Base-by-base conservation (phyloP, 2,797 vertebrate species). In the Macrochelys suwanniensis region DNA sequence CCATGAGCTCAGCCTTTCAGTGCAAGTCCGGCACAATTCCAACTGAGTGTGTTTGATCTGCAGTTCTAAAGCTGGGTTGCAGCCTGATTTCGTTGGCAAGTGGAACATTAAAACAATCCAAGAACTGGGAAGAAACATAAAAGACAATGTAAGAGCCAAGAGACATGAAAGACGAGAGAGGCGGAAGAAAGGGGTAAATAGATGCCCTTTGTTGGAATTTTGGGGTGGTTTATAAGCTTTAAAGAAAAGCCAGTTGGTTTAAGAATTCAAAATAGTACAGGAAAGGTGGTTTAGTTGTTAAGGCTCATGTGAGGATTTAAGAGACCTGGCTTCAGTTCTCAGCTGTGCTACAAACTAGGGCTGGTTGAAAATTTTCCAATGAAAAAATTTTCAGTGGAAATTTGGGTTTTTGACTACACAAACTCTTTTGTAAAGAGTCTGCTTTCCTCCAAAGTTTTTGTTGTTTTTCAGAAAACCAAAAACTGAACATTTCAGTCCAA, bases 301-400 rank as follows among this genome's bases (percentile, higher is more conserved):
- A 42, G 91, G 87, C 16, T 96, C 88, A 89, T 94, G 28, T 95
- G 93, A 89, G 92, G 88, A 89, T 96, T 68, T 59, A 56, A 92
- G 82, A 80, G 71, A 47, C 89, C 25, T 1, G 1, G 57, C 77
- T 80, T 88, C 71, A 87, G 74, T 61, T 91, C 82, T 94, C 86
- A 90, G 49, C 84, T 82, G 65, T 78, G 15, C 80, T 42, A 87
- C 89, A 95, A 94, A 61, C 59, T 0, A 0, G 49, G 68, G n/a
- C 82, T 5, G 16, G 90, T 94, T 91, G 84, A 91, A 96, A 94
- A 56, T 68, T 76, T 1, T 79, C 77, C 47, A 0, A 0, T 78
- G 89, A 90, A 88, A 95, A 94, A 91, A 91, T 86, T 78, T 54
- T 74, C 17, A 61, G 28, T 49, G 86, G 89, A 82, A 93, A 95